phyloP scores from a whole-genome alignment of 2,888 invertebrate genomes.

The Epinotia ramella region DNA sequence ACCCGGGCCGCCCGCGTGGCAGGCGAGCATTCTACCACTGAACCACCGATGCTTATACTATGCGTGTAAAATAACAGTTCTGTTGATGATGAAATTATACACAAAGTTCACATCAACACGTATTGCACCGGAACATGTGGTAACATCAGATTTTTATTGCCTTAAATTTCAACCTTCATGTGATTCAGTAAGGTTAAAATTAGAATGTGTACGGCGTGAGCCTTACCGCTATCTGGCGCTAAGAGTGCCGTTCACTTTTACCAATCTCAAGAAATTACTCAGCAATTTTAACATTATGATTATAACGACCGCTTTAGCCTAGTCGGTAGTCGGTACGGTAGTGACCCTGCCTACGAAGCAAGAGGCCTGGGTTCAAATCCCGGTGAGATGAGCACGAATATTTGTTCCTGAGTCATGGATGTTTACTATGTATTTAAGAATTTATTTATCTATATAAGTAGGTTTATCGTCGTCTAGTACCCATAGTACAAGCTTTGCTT shows the following conservation, averaged over 20 bases:
- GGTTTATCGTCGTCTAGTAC: too few relatives aligned
- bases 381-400: too few relatives aligned
- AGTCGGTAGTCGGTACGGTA: too few relatives aligned
- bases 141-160: too few relatives aligned
- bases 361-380: too few relatives aligned
- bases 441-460: too few relatives aligned
- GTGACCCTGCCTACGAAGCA: too few relatives aligned
- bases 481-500: too few relatives aligned
- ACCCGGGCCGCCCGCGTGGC: slow-evolving; percentile 83
- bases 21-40: slow-evolving; percentile 84
- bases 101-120: background rate
- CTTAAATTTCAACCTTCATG: background rate
- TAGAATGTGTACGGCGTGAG: background rate
- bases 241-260: slow-evolving; percentile 13
- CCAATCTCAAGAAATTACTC: slow-evolving; percentile 18
- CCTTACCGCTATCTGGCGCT: background rate
- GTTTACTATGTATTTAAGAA: too few relatives aligned
- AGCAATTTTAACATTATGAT: background rate
- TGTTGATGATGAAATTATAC: background rate
- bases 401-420: too few relatives aligned
- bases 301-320: too few relatives aligned
- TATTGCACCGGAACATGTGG: background rate
- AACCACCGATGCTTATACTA: slow-evolving; percentile 78
- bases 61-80: background rate
- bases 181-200: background rate